Conservation (phyloP, 2,113 vertebrate genomes). For the Clarias magur region DNA sequence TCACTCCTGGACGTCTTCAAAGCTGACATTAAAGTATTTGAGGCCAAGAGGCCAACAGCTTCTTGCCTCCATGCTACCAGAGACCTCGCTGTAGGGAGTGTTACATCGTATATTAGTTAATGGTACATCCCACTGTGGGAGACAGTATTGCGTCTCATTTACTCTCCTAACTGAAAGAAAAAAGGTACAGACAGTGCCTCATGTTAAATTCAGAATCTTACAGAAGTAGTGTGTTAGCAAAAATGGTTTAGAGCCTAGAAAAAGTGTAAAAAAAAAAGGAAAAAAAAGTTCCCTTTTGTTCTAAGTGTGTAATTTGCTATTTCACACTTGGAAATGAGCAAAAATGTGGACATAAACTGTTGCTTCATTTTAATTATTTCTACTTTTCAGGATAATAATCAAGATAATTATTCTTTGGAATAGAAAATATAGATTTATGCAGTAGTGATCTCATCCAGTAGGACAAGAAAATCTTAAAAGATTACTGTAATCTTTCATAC, state of each 20-base stretch:
- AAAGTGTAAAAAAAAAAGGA: no score
- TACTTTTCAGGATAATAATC: not conserved
- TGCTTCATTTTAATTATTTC: not conserved
- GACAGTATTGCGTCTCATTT: not conserved
- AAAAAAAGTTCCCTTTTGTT: not conserved
- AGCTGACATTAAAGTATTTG: slow-evolving; percentile 59
- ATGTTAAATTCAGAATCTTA: not conserved
- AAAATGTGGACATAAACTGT: not conserved
- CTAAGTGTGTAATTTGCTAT: not conserved
- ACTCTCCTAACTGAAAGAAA: no score
- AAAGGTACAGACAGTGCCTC: not conserved
- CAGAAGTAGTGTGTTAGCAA: not conserved
- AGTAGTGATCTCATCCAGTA: not conserved
- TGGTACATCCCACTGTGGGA: not conserved
- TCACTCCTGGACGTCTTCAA: slow-evolving; percentile 57
- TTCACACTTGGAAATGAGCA: not conserved
- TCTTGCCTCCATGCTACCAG: slow-evolving; percentile 11
- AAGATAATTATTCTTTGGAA: not conserved
- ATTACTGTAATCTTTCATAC: not conserved
- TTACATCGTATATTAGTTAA: not conserved
- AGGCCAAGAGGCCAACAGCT: slow-evolving; percentile 15
- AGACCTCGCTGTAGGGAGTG: not conserved
- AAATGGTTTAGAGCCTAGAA: not conserved
- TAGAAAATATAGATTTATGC: not conserved
- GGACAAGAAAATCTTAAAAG: not conserved